Percentiles rank a stretch among this genome's conserved stretches.
These are phyloP conservation scores for western clawed frog (Xenopus tropicalis) DNA, from an alignment of 2,113 vertebrate genomes.

Conservation along the genomic window DNA sequence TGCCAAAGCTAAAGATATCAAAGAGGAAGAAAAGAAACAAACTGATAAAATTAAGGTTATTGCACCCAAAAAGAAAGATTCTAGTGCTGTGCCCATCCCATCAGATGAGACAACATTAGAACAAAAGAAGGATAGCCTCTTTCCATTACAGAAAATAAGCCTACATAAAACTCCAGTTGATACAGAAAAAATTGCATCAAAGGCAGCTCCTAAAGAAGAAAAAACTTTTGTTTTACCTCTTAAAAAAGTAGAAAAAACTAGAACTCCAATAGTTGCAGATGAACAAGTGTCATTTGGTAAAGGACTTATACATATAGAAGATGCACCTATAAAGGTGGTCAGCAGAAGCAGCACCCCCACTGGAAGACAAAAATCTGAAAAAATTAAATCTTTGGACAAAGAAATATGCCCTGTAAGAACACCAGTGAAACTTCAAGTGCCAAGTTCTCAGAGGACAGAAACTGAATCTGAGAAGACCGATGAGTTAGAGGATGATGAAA, in stretches of 20 bases:
- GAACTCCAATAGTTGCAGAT: slow-evolving; percentile 56
- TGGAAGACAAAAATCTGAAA: slow-evolving; percentile 55
- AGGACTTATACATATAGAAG: slow-evolving; percentile 48
- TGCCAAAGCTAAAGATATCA: neutral
- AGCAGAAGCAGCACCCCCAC: slow-evolving; percentile 43
- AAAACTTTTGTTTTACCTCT: slow-evolving; percentile 2
- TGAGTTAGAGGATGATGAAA: slow-evolving; percentile 58
- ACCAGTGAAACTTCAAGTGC: slow-evolving; percentile 25
- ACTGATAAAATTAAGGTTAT: neutral
- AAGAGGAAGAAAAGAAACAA: neutral
- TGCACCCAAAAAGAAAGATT: slow-evolving; percentile 10
- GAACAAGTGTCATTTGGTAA: slow-evolving; percentile 48
- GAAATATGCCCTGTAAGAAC: slow-evolving; percentile 39
- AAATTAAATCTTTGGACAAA: slow-evolving; percentile 55
- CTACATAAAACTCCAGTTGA: slow-evolving; percentile 26
- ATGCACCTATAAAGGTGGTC: slow-evolving; percentile 51
- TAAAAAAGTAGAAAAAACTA: slow-evolving; percentile 51
- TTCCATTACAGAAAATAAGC: neutral
- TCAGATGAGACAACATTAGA: neutral
- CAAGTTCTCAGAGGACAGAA: slow-evolving; percentile 42
- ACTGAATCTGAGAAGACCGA: slow-evolving; percentile 44
- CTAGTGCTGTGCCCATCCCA: neutral
- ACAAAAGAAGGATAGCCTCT: slow-evolving; percentile 6
- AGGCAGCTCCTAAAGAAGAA: slow-evolving; percentile 25
- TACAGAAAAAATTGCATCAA: slow-evolving; percentile 29